Base-by-base conservation (phyloP, 2,888 invertebrate species). In the Agrenia bidenticulata region DNA sequence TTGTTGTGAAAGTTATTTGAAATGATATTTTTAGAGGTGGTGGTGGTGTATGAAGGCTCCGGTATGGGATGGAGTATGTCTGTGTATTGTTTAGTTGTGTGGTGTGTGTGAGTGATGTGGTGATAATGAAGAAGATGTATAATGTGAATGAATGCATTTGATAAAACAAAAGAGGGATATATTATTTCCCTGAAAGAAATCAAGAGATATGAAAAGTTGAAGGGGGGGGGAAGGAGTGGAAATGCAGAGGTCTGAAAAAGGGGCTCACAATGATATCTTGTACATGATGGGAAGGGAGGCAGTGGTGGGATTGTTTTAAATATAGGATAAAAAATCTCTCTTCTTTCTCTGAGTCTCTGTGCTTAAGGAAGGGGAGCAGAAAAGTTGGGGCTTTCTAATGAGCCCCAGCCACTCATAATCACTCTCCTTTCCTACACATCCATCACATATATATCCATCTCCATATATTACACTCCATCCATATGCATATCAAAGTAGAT, bases 71-170 rank as follows among this genome's bases (percentile, higher is more conserved):
- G n/a, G n/a, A n/a, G n/a, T n/a, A n/a, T n/a, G n/a, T n/a, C n/a
- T n/a, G n/a, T n/a, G n/a, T n/a, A n/a, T n/a, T n/a, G n/a, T n/a
- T n/a, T n/a, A n/a, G n/a, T n/a, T n/a, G n/a, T n/a, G n/a, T n/a
- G n/a, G n/a, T 57, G 56, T 57, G 41, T 57, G 56, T 41, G 56
- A 19, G 7, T 45, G 45, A 45, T 45, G 45, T 45, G 45, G 5
- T 32, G 32, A 32, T 32, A 32, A 32, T 32, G 32, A 32, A 32
- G 32, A 45, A 45, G 45, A 57, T 57, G 56, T 57, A 57, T 32
- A 21, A n/a, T 41, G 2, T 27, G 32, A 57, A 21, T 41, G 56
- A 37, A 41, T 57, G 56, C 41, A 41, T 39, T 37, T 57, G 56
- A 57, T 57, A 57, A 37, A 57, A 45, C n/a, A 45, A 15, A 45